A percentile compares a stretch with the other conserved stretches of the same genome.
These are phyloP conservation scores for Limenitis camilla DNA, from an alignment of 2,888 invertebrate genomes.

Conservation along the genomic window DNA sequence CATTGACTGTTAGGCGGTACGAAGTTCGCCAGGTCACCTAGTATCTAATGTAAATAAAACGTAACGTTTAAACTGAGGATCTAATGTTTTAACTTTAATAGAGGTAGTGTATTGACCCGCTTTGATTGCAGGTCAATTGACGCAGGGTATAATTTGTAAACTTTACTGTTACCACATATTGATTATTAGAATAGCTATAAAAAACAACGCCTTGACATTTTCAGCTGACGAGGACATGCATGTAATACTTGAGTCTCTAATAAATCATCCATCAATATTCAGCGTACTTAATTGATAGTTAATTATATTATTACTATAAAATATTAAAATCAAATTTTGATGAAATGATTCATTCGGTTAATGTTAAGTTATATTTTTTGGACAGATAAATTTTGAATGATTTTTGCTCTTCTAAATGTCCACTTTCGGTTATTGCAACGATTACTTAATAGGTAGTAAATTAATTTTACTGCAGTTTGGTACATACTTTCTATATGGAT, in stretches of 20 bases:
- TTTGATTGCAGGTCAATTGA: conserved; percentile 10
- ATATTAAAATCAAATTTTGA: too few relatives aligned
- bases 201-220: conserved; percentile 25
- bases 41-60: conserved; percentile 27
- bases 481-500: too few relatives aligned
- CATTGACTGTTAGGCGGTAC: too few relatives aligned
- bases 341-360: too few relatives aligned
- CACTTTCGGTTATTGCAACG: too few relatives aligned
- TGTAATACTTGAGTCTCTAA: conserved; percentile 9
- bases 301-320: too few relatives aligned
- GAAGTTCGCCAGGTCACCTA: too few relatives aligned
- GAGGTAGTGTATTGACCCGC: conserved; percentile 12
- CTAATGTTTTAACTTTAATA: conserved; percentile 26
- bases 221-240: conserved; percentile 12
- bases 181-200: conserved; percentile 6
- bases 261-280: conserved; percentile 2
- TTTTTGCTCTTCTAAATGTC: background rate
- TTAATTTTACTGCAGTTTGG: too few relatives aligned
- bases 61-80: conserved; percentile 55
- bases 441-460: too few relatives aligned
- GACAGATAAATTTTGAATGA: too few relatives aligned
- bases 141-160: conserved; percentile 11
- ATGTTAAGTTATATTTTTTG: too few relatives aligned
- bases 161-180: conserved; percentile 10
- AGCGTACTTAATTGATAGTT: conserved; percentile 1